Percentiles rank a stretch among this genome's conserved stretches.
These are phyloP conservation scores for Micrasema longulum DNA, from an alignment of 1,140 invertebrate species.

Conservation along the genomic window DNA sequence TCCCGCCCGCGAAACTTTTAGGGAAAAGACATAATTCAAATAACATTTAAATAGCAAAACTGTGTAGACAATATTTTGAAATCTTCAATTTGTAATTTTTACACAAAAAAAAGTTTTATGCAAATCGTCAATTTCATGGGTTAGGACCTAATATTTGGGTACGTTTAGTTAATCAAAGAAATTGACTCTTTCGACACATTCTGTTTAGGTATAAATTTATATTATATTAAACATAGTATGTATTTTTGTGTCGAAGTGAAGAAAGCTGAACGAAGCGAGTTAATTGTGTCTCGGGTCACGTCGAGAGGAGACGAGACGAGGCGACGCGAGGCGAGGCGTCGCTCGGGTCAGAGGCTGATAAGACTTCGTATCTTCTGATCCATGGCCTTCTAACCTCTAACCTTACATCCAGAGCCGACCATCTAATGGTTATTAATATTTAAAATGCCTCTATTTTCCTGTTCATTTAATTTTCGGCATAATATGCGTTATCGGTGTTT, in stretches of 20 bases:
- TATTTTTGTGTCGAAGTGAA: not conserved
- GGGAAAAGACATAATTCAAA: too few relatives aligned
- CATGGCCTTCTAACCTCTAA: not conserved
- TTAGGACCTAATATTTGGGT: not conserved
- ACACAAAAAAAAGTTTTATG: not conserved
- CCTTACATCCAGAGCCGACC: not conserved
- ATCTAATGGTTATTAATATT: not conserved
- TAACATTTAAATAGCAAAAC: too few relatives aligned
- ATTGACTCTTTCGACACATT: not conserved
- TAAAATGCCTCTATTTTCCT: not conserved
- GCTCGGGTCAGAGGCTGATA: conserved; percentile 28
- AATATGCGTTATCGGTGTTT: too few relatives aligned
- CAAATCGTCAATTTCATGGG: not conserved
- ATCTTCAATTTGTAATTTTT: too few relatives aligned
- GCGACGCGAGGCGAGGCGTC: too few relatives aligned
- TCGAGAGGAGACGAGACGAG: too few relatives aligned
- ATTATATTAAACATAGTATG: not conserved
- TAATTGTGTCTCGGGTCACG: conserved; percentile 43
- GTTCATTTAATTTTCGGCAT: not conserved
- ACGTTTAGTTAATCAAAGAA: not conserved
- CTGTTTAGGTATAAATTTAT: not conserved
- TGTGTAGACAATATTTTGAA: too few relatives aligned
- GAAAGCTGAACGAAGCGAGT: conserved; percentile 39
- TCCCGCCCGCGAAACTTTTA: too few relatives aligned
- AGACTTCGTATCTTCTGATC: not conserved